phyloP scores from a whole-genome alignment of 35 echinoderm and acorn worm genomes.

The Nesometra sesokonis region DNA sequence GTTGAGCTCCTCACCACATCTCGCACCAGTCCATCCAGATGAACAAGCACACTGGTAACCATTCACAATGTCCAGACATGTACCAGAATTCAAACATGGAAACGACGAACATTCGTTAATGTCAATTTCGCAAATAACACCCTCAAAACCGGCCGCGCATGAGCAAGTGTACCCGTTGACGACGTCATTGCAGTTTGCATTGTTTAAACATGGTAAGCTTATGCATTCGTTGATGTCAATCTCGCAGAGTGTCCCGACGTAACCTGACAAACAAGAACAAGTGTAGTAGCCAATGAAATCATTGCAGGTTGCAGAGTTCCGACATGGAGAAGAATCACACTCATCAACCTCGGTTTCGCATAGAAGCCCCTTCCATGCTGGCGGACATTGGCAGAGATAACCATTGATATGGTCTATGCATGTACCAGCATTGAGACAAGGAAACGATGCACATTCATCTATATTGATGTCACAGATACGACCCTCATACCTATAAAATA shows the following conservation, averaged over 20 bases:
- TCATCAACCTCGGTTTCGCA: slow-evolving; percentile 49
- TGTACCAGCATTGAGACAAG: slow-evolving; percentile 55
- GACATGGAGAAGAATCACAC: slow-evolving; percentile 31
- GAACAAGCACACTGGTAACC: slow-evolving; percentile 58
- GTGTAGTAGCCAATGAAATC: slow-evolving; percentile 36
- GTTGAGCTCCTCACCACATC: slow-evolving; percentile 49
- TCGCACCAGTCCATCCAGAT: slow-evolving; percentile 57
- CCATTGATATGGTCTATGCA: slow-evolving; percentile 40
- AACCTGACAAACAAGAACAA: slow-evolving; percentile 24
- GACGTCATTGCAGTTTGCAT: slow-evolving; percentile 21
- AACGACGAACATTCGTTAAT: slow-evolving; percentile 50
- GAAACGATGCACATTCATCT: slow-evolving; percentile 46
- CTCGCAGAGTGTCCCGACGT: slow-evolving; percentile 23
- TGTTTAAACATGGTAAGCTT: slow-evolving; percentile 20
- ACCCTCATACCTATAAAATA: neutral
- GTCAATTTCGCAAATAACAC: slow-evolving; percentile 26
- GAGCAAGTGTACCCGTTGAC: slow-evolving; percentile 34
- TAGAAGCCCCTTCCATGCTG: slow-evolving; percentile 60
- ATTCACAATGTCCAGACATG: slow-evolving; percentile 69
- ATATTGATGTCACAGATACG: slow-evolving; percentile 10
- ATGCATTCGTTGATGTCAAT: slow-evolving; percentile 31
- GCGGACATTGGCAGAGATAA: slow-evolving; percentile 40
- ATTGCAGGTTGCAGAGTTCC: slow-evolving; percentile 36
- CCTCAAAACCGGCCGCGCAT: slow-evolving; percentile 43
- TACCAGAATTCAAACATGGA: slow-evolving; percentile 54